Percentiles rank a stretch among this genome's conserved stretches.
Evolutionary conservation across 2,113 vertebrate genomes (phyloP).

Genomic region (Pipra filicauda): DNA sequence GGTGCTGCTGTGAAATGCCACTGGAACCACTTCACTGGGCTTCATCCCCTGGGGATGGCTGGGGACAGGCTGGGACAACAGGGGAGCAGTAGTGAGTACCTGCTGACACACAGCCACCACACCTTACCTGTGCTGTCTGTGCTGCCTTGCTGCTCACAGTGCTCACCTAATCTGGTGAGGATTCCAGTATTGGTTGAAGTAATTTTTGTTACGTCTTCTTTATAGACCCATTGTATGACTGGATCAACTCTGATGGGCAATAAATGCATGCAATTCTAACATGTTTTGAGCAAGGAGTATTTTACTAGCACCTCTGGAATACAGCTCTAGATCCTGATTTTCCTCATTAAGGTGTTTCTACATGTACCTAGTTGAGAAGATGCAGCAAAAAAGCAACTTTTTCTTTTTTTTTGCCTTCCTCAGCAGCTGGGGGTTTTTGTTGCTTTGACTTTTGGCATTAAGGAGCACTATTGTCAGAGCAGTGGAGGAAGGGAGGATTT

Average conservation of each 20-base stretch:
- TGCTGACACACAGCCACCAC: rapidly evolving
- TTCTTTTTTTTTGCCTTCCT: not conserved
- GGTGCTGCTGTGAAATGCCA: not conserved
- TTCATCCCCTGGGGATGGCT: not conserved
- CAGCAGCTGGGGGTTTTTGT: not conserved
- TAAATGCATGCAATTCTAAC: not conserved
- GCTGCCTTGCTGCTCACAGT: not conserved
- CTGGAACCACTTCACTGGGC: rapidly evolving
- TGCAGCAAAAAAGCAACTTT: not conserved
- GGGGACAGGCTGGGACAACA: not conserved
- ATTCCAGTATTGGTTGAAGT: not conserved
- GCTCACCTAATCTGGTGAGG: not conserved
- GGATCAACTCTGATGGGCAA: not conserved
- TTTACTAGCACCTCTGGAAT: not conserved
- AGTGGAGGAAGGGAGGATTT: not conserved
- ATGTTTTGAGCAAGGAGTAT: not conserved
- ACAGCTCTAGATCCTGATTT: not conserved
- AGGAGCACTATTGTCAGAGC: not conserved
- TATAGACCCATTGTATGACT: not conserved
- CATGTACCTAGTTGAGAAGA: not conserved
- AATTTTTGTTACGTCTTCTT: not conserved
- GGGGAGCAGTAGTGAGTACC: not conserved
- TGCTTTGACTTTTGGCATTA: not conserved
- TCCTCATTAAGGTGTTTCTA: not conserved
- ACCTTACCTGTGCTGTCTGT: not conserved